Evolutionary conservation across 2,797 vertebrate genomes (phyloP).

Genomic region (Gallinago solitaria): DNA sequence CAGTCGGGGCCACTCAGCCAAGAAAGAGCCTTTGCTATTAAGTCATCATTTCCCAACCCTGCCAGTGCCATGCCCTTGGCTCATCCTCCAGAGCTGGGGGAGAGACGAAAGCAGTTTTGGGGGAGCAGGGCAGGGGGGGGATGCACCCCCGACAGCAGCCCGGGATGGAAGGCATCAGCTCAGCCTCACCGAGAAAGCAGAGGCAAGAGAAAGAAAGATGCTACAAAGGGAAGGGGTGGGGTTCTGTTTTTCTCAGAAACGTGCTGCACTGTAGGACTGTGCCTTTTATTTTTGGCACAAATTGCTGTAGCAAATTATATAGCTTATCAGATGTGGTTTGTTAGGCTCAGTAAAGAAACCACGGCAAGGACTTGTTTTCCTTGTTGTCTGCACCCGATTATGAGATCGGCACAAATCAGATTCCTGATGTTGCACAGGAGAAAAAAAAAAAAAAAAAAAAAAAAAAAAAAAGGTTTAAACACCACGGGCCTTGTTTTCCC

Average conservation of each 20-base stretch:
- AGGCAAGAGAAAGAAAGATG: conserved; percentile 58
- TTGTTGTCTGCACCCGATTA: conserved; percentile 74
- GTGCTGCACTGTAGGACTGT: conserved; percentile 73
- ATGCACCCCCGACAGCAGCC: neutral
- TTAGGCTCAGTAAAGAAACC: conserved; percentile 75
- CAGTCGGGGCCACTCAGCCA: conserved; percentile 41
- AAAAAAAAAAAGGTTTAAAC: conserved; percentile 55
- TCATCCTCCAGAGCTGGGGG: neutral
- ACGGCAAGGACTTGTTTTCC: conserved; percentile 75
- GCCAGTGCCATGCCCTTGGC: conserved; percentile 12
- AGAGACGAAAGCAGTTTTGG: neutral
- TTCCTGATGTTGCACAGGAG: conserved; percentile 59
- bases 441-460: neutral
- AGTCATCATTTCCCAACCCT: conserved; percentile 54
- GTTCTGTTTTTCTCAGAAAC: conserved; percentile 79
- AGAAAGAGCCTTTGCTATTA: conserved; percentile 53
- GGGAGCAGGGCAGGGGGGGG: neutral
- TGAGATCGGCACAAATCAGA: conserved; percentile 72
- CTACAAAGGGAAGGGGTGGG: conserved; percentile 66
- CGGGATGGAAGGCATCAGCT: conserved; percentile 2
- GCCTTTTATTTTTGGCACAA: conserved; percentile 83
- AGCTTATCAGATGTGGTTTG: conserved; percentile 83
- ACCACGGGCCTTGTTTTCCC: conserved; percentile 47
- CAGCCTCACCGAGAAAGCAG: conserved; percentile 25
- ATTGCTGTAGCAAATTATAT: conserved; percentile 81